phyloP scores from a whole-genome alignment of 2,113 vertebrate species.

The Oncorhynchus mykiss region DNA sequence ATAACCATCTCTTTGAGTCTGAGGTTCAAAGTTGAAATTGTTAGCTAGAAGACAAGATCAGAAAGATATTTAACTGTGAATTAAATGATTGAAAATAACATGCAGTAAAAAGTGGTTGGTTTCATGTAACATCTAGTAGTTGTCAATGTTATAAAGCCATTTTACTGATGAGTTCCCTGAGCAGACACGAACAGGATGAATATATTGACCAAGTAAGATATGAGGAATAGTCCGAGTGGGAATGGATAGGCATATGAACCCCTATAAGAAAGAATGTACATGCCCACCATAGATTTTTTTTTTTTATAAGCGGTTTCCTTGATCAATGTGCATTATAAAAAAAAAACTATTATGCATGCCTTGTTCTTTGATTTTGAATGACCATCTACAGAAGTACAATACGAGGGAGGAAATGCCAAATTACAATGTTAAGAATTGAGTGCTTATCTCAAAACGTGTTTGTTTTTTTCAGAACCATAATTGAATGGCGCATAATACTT shows the following conservation, averaged over 20 bases:
- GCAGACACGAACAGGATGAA: constrained; percentile 39
- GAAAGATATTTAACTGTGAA: constrained; percentile 50
- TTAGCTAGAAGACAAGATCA: constrained; percentile 37
- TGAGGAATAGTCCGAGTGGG: constrained; percentile 33
- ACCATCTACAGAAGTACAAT: constrained; percentile 51
- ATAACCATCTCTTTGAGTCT: constrained; percentile 8
- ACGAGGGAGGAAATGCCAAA: constrained; percentile 63
- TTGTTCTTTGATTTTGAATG: constrained; percentile 63
- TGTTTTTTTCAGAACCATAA: constrained; percentile 13
- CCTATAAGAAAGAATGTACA: constrained; percentile 64
- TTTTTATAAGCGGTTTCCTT: constrained; percentile 53
- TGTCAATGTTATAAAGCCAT: constrained; percentile 31
- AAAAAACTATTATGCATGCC: constrained; percentile 73
- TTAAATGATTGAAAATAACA: constrained; percentile 38
- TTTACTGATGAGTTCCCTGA: constrained; percentile 25
- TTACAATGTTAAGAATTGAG: constrained; percentile 36
- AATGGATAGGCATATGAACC: constrained; percentile 28
- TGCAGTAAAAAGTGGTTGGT: constrained; percentile 39
- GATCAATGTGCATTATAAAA: constrained; percentile 64
- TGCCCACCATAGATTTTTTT: constrained; percentile 59
- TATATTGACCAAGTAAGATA: constrained; percentile 46
- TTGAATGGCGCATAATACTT: too few species aligned
- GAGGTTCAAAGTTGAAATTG: constrained; percentile 26
- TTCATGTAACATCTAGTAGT: constrained; percentile 34
- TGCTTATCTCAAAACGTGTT: constrained; percentile 41